A percentile compares a stretch with the other conserved stretches of the same genome.
Conservation (phyloP, 2,797 vertebrate species). For the Cyclopterus lumpus region DNA sequence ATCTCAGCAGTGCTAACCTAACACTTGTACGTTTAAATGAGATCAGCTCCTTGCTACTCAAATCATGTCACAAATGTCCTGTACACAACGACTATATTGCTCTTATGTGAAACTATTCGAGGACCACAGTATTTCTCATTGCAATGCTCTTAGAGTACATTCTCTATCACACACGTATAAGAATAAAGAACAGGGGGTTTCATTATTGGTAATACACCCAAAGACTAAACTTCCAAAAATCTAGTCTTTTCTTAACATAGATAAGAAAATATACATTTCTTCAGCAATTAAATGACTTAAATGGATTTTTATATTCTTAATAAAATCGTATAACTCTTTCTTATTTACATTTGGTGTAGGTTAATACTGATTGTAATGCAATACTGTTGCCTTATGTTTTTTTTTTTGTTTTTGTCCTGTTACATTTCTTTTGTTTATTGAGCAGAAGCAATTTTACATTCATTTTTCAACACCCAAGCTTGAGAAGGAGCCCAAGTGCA, state of each 20-base stretch:
- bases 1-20: slow-evolving; percentile 67
- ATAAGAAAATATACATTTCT: slow-evolving; percentile 84
- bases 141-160: slow-evolving; percentile 78
- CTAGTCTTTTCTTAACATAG: slow-evolving; percentile 69
- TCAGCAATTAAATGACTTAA: slow-evolving; percentile 68
- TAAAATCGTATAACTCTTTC: slow-evolving; percentile 76
- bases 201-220: slow-evolving; percentile 71
- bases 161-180: slow-evolving; percentile 79
- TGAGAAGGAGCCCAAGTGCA: slow-evolving; percentile 59
- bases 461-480: slow-evolving; percentile 76
- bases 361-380: slow-evolving; percentile 83
- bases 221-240: slow-evolving; percentile 72
- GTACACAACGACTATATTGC: slow-evolving; percentile 76
- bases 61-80: slow-evolving; percentile 56
- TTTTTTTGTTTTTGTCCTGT: slow-evolving; percentile 48
- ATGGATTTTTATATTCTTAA: slow-evolving; percentile 66
- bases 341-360: slow-evolving; percentile 81
- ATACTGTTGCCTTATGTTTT: slow-evolving; percentile 71
- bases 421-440: slow-evolving; percentile 74
- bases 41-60: slow-evolving; percentile 59
- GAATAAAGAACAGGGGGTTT: slow-evolving; percentile 72
- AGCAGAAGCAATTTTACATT: slow-evolving; percentile 83
- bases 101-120: slow-evolving; percentile 75
- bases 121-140: slow-evolving; percentile 83
- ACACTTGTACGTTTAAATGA: slow-evolving; percentile 62